A percentile compares a stretch with the other conserved stretches of the same genome.
Conservation (phyloP, 2,888 invertebrate genomes). For the Drosophila mettleri region DNA sequence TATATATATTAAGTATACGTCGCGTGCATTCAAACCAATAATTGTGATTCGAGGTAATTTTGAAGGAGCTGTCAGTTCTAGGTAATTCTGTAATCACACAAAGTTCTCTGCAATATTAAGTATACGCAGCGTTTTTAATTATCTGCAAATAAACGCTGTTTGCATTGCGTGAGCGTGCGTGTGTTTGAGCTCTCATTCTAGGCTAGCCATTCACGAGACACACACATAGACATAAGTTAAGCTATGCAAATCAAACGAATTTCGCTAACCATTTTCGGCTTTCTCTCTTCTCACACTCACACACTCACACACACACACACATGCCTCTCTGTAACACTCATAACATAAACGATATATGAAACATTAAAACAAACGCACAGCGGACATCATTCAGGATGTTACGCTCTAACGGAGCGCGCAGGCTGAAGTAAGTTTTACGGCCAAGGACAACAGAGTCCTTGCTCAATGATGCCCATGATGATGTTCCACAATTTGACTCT, state of each 20-base stretch:
- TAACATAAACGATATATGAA: constrained; percentile 16
- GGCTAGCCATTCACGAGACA: constrained; percentile 10
- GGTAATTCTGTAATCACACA: not conserved
- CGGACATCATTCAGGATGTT: constrained; percentile 85
- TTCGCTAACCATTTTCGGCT: constrained; percentile 62
- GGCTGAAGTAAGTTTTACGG: constrained; percentile 82
- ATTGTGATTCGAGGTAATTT: not conserved
- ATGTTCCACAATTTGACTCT: constrained; percentile 36
- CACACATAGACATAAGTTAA: constrained; percentile 32
- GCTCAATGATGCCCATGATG: constrained; percentile 40
- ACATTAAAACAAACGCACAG: constrained; percentile 47
- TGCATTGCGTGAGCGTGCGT: constrained; percentile 1
- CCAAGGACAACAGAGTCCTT: constrained; percentile 39
- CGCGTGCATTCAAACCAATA: not conserved
- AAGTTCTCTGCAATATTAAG: not conserved
- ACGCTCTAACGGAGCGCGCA: constrained; percentile 85
- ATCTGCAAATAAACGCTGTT: not conserved
- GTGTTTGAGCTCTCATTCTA: constrained; percentile 37
- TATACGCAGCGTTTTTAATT: constrained; percentile 3
- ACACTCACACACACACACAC: too few species aligned
- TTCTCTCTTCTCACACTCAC: constrained; percentile 55
- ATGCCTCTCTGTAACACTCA: constrained; percentile 40
- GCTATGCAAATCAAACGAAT: constrained; percentile 43
- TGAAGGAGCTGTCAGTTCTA: not conserved
- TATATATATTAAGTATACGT: not conserved